Percentiles rank a stretch among this genome's conserved stretches.
These are phyloP conservation scores for Clupea harengus DNA, from an alignment of 2,113 vertebrate species.

Conservation along the genomic window DNA sequence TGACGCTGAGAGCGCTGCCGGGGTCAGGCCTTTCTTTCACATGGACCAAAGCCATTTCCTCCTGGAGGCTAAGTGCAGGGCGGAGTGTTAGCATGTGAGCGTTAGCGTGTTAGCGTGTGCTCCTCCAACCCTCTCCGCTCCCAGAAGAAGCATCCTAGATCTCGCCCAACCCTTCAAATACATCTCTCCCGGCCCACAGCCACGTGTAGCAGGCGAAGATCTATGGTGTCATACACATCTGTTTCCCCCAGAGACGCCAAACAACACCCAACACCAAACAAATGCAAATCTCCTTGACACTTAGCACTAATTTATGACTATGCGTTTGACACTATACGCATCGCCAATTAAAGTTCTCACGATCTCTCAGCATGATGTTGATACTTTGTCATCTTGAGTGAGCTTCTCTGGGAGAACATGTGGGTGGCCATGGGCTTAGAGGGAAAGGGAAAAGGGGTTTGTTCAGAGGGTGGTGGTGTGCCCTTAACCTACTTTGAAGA, in stretches of 20 bases:
- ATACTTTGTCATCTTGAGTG: background rate
- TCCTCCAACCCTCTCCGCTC: background rate
- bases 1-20: constrained; percentile 27
- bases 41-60: constrained; percentile 27
- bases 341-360: background rate
- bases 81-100: background rate
- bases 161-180: background rate
- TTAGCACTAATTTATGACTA: background rate
- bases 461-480: constrained; percentile 39
- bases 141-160: background rate
- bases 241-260: background rate
- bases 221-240: constrained; percentile 7
- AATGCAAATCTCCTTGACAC: background rate
- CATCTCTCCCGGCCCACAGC: background rate
- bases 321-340: background rate
- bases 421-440: background rate
- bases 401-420: background rate
- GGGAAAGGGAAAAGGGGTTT: constrained; percentile 27
- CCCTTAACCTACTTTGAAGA: constrained; percentile 71
- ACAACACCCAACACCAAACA: background rate
- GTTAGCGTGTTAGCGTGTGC: background rate
- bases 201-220: constrained; percentile 5
- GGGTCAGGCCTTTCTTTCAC: constrained; percentile 42
- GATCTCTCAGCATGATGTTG: background rate
- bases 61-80: constrained; percentile 45